phyloP scores from a whole-genome alignment of 2,797 vertebrate genomes.

The Microhierax caerulescens region DNA sequence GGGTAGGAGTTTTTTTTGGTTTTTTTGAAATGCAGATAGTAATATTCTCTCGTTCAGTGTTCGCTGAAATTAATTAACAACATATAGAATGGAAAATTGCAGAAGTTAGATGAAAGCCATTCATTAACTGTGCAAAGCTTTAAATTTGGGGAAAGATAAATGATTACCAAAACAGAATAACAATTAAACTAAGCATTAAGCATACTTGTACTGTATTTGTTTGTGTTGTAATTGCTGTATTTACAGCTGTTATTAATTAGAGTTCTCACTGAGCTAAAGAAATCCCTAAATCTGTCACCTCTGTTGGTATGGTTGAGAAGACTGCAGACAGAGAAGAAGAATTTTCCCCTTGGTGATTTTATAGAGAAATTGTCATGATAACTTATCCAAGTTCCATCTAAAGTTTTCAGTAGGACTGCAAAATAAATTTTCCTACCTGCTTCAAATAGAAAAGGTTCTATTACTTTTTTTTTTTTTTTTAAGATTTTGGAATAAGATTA shows the following conservation, averaged over 20 bases:
- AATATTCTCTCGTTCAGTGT: neutral
- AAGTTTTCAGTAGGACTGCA: neutral
- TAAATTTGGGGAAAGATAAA: constrained; percentile 25
- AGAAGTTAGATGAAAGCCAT: constrained; percentile 20
- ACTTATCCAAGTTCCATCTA: neutral
- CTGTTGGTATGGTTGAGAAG: neutral
- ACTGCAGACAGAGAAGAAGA: neutral
- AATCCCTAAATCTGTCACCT: neutral
- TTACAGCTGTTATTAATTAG: constrained; percentile 17
- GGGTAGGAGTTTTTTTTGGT: neutral
- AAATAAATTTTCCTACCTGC: neutral
- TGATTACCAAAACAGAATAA: constrained; percentile 12
- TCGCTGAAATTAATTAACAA: constrained; percentile 31
- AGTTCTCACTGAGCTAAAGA: neutral
- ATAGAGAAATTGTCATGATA: neutral
- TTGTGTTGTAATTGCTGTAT: neutral
- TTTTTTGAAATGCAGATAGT: neutral
- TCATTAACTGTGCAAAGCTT: constrained; percentile 1
- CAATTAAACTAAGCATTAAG: neutral
- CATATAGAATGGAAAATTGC: neutral
- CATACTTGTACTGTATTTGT: neutral
- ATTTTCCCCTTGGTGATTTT: neutral
- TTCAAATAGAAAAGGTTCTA: neutral
- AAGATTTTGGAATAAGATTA: neutral
- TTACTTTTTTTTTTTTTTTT: fast-evolving